These are phyloP conservation scores for Zaprionus africanus DNA, from an alignment of 1,140 invertebrate species.

Conservation along the genomic window DNA sequence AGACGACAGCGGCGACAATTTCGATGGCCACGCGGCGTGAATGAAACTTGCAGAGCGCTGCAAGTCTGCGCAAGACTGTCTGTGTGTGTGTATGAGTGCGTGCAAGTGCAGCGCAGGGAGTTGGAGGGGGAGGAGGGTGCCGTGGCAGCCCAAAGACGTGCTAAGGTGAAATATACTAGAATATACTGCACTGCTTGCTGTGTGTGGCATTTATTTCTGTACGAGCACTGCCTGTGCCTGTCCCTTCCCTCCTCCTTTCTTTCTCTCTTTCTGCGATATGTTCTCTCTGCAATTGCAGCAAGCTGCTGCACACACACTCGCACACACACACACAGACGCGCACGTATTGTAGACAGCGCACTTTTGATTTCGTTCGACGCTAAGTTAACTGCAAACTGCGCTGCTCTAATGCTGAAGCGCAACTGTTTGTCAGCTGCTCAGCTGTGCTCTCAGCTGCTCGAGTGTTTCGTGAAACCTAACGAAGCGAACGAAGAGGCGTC, in stretches of 20 bases:
- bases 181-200: slow-evolving; percentile 37
- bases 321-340: slow-evolving; percentile 10
- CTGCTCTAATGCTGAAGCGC: slow-evolving; percentile 78
- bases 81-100: slow-evolving; percentile 26
- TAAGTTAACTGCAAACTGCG: slow-evolving; percentile 73
- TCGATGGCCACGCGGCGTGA: slow-evolving; percentile 77
- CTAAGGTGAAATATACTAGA: slow-evolving; percentile 83
- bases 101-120: slow-evolving; percentile 14
- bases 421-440: slow-evolving; percentile 75
- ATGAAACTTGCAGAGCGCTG: slow-evolving; percentile 59
- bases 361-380: slow-evolving; percentile 72
- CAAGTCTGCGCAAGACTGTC: slow-evolving; percentile 17
- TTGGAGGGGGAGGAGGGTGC: neutral
- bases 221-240: slow-evolving; percentile 9
- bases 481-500: slow-evolving; percentile 8
- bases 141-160: slow-evolving; percentile 67
- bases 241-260: neutral
- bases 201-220: slow-evolving; percentile 72
- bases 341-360: slow-evolving; percentile 26
- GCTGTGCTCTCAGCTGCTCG: slow-evolving; percentile 22
- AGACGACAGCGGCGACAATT: slow-evolving; percentile 44
- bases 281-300: slow-evolving; percentile 59
- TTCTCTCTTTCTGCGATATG: slow-evolving; percentile 2
- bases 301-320: slow-evolving; percentile 43
- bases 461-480: slow-evolving; percentile 51